phyloP scores from a whole-genome alignment of 2,113 vertebrate genomes.

The human (Homo sapiens) region DNA sequence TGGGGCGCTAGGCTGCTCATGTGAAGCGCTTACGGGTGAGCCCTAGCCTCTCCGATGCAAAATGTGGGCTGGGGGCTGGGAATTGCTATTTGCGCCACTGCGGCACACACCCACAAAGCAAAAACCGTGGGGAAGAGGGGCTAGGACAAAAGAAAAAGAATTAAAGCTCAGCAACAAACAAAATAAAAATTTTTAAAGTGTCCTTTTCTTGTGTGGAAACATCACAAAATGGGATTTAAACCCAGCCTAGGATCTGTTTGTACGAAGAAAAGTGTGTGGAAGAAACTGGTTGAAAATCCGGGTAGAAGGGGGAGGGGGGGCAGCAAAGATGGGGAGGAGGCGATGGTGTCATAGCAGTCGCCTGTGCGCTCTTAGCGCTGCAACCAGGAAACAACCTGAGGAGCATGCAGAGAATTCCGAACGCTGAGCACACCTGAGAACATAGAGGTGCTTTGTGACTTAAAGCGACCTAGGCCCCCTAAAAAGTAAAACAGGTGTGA shows the following conservation, averaged over 20 bases:
- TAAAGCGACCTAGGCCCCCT: background rate
- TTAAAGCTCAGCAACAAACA: background rate
- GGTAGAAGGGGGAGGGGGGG: too few relatives aligned
- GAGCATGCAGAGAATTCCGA: background rate
- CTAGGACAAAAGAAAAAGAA: background rate
- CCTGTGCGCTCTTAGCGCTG: background rate
- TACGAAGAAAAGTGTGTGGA: background rate
- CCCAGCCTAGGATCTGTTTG: background rate
- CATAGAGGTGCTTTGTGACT: background rate
- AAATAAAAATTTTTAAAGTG: background rate
- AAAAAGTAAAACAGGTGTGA: constrained; percentile 5
- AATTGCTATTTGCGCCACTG: constrained; percentile 42
- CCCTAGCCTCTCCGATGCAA: background rate
- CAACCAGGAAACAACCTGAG: constrained; percentile 47
- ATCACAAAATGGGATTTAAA: background rate
- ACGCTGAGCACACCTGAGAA: background rate
- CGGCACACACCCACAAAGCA: constrained; percentile 24
- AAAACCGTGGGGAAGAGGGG: background rate
- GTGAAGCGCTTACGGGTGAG: background rate
- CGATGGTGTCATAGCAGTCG: background rate
- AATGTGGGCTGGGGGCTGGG: constrained; percentile 1
- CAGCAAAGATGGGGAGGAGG: background rate
- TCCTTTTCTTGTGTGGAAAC: background rate
- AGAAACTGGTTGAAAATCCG: background rate
- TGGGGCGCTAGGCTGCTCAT: background rate